Conservation (phyloP, 2,113 vertebrate species). For the Aspidoscelis tigris region DNA sequence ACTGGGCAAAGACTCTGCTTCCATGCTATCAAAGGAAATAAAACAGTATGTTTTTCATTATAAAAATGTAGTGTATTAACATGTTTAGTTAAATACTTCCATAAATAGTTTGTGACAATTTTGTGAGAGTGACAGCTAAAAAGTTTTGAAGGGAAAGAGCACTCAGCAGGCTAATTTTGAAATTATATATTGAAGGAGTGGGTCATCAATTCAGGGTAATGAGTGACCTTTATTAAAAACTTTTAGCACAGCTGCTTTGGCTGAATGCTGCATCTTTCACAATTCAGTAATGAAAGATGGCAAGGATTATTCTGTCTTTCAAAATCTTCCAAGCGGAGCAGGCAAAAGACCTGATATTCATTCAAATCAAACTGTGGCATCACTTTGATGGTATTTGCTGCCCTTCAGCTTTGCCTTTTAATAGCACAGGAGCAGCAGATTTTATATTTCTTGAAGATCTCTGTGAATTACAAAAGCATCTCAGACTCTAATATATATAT, state of each 20-base stretch:
- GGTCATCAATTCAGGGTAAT: conserved; percentile 1
- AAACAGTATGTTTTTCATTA: background rate
- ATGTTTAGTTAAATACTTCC: background rate
- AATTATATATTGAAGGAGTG: background rate
- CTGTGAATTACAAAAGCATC: background rate
- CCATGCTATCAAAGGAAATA: background rate
- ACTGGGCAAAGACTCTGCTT: background rate
- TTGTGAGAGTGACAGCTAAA: background rate
- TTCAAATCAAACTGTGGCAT: conserved; percentile 54
- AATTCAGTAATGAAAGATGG: conserved; percentile 28
- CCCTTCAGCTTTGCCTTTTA: conserved; percentile 50
- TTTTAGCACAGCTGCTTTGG: background rate
- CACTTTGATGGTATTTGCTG: conserved; percentile 48
- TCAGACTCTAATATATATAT: background rate
- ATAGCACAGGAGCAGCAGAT: conserved; percentile 20
- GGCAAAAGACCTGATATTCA: conserved; percentile 62
- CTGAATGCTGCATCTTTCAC: background rate
- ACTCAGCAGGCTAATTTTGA: conserved; percentile 1
- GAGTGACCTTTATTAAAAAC: conserved; percentile 18
- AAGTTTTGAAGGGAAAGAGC: background rate
- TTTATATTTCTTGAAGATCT: conserved; percentile 28
- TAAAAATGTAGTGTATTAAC: background rate
- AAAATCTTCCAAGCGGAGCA: conserved; percentile 15
- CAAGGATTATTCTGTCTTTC: conserved; percentile 21
- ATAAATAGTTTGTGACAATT: background rate